These are phyloP conservation scores for Lathamus discolor DNA, from an alignment of 2,113 vertebrate genomes.

Conservation along the genomic window DNA sequence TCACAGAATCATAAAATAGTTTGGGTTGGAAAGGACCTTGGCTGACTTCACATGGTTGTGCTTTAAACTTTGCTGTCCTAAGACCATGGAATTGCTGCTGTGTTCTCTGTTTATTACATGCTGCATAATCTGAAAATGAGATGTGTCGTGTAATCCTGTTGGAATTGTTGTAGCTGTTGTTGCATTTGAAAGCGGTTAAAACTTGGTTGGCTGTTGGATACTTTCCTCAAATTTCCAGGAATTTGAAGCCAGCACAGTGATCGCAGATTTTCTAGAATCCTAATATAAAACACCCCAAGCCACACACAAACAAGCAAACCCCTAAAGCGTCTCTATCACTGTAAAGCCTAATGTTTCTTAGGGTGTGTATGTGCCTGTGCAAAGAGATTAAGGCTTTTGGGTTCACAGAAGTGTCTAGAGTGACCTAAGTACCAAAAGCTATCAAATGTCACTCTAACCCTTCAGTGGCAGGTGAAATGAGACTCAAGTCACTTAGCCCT, in stretches of 20 bases:
- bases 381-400: background rate
- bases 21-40: background rate
- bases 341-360: background rate
- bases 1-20: background rate
- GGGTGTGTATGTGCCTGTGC: background rate
- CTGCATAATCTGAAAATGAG: background rate
- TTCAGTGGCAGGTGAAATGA: background rate
- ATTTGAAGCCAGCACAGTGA: background rate
- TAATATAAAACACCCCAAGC: background rate
- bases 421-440: background rate
- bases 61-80: background rate
- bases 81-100: background rate
- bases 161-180: background rate
- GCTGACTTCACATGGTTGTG: background rate
- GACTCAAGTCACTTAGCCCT: background rate
- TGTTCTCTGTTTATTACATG: accelerated
- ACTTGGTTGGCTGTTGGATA: background rate
- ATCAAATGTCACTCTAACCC: slow-evolving; percentile 23
- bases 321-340: background rate
- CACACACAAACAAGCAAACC: background rate
- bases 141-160: background rate
- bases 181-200: background rate
- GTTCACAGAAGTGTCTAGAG: background rate
- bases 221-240: background rate
- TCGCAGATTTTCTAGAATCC: background rate